phyloP scores from a whole-genome alignment of 1,140 invertebrate genomes.

The Plectrocnemia conspersa region DNA sequence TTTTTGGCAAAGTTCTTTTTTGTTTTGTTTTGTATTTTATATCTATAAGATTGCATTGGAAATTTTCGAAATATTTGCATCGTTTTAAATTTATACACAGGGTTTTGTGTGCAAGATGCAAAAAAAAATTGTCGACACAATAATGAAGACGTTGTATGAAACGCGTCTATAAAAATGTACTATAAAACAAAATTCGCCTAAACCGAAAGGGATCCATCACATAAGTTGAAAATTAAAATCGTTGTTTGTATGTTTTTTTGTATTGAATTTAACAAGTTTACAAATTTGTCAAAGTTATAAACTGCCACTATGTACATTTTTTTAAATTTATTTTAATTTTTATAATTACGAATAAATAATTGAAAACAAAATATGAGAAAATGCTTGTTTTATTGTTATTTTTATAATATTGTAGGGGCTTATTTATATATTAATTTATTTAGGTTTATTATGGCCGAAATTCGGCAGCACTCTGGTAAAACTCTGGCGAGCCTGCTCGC shows the following conservation, averaged over 20 bases:
- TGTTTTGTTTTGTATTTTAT: too few species aligned
- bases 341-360: slow-evolving; percentile 34
- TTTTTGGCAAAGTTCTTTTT: too few species aligned
- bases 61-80: not conserved
- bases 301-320: slow-evolving; percentile 35
- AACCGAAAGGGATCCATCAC: not conserved
- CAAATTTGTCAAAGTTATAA: slow-evolving; percentile 31
- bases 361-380: too few species aligned
- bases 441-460: too few species aligned
- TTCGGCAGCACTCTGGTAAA: too few species aligned
- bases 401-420: too few species aligned
- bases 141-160: slow-evolving; percentile 19
- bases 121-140: slow-evolving; percentile 9
- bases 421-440: too few species aligned
- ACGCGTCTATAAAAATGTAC: slow-evolving; percentile 25
- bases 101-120: slow-evolving; percentile 20
- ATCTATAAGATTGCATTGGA: not conserved
- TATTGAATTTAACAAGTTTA: slow-evolving; percentile 20
- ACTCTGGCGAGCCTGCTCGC: too few species aligned
- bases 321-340: slow-evolving; percentile 31
- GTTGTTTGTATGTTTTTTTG: slow-evolving; percentile 24
- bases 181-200: not conserved
- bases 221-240: not conserved
- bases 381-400: too few species aligned
- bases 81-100: slow-evolving; percentile 3